Base-by-base conservation (phyloP, 2,113 vertebrate species). In the Stomatorhinus ivindoensis region DNA sequence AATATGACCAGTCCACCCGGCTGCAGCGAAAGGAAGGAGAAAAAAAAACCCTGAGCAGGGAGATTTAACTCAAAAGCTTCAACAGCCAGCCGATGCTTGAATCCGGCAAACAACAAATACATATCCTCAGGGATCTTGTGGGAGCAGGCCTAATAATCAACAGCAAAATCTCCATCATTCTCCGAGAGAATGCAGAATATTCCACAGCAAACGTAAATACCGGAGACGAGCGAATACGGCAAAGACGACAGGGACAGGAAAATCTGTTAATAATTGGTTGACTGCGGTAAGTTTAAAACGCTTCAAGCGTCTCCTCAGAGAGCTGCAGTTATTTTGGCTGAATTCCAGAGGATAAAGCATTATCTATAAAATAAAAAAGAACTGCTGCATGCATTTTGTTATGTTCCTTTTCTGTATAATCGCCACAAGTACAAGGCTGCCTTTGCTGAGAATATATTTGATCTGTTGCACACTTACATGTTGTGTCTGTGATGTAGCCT, bases 141-240 rank as follows among this genome's bases (percentile, higher is more conserved):
- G 93, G 94, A 94, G 94, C 95, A 96, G 96, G 96, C 97, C 97
- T 96, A 97, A 96, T 97, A 97, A 96, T 97, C 95, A 97, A 95
- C 96, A 96, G 96, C 96, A 95, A 96, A 96, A 95, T 96, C 95
- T 95, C 95, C 92, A 96, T 95, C 95, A 94, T 93, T 94, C 95
- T 96, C 95, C 93, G 94, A 95, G 94, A 93, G 93, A 93, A 31
- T 94, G 95, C 95, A 95, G 93, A 94, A 65, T 84, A 82, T 69
- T 84, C 88, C 90, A 91, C 88, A 51, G 85, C 84, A 83, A 51
- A 73, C 88, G 88, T 82, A 58, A 76, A 90, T 24, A 88, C 87
- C 44, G 87, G 61, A 91, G 88, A 73, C 53, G 69, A 65, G 89
- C 65, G 89, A 51, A 84, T 31, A 87, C 73, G 92, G 61, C 90